A percentile compares a stretch with the other conserved stretches of the same genome.
Evolutionary conservation across 1,140 invertebrate species (phyloP).

Genomic region (Aphelenchoides fujianensis): DNA sequence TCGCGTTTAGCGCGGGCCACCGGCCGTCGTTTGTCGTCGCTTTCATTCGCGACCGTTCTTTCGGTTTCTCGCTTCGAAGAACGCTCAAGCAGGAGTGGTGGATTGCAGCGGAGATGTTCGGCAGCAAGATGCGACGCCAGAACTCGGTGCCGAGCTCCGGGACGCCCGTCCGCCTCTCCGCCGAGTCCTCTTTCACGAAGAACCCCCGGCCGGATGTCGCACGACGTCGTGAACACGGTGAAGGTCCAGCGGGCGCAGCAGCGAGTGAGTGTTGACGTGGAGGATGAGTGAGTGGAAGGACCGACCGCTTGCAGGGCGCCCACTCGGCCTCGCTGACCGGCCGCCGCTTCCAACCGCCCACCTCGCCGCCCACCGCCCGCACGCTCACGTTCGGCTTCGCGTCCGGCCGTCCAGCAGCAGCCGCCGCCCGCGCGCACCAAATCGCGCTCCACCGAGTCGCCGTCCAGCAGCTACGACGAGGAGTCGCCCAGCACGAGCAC

Average conservation of each 20-base stretch:
- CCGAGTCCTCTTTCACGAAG: background rate
- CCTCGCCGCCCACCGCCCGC: background rate
- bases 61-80: no score
- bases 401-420: background rate
- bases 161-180: background rate
- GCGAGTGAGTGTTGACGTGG: background rate
- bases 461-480: background rate
- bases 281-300: background rate
- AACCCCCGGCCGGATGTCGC: constrained; percentile 3
- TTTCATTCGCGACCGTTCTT: no score
- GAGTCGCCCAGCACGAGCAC: background rate
- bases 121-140: background rate
- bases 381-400: background rate
- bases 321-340: background rate
- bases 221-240: constrained; percentile 8
- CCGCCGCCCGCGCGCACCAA: background rate
- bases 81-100: no score
- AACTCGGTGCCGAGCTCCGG: background rate
- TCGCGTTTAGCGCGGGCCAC: no score
- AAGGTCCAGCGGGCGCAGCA: background rate
- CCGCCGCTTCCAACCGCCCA: background rate
- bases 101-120: constrained; percentile 8
- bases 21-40: no score
- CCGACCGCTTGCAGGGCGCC: background rate
- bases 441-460: background rate